Base-by-base conservation (phyloP, 2,113 vertebrate genomes). In the Cochlearius cochlearius region DNA sequence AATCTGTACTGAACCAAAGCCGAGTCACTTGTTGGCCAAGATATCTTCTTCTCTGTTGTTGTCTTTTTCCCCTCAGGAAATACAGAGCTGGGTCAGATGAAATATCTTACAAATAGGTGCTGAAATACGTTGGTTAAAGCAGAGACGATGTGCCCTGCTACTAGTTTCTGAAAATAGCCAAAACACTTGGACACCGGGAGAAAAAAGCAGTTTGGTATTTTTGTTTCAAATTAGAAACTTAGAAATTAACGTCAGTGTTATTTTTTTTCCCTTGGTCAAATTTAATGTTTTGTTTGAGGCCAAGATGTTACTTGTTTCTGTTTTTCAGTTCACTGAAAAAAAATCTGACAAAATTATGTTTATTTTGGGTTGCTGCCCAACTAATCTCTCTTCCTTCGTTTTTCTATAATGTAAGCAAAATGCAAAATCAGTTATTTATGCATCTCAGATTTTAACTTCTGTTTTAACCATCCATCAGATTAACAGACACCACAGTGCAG, bases 401-500 rank as follows among this genome's bases (percentile, higher is more conserved):
- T 94, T 85, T 68, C 56, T 75, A 19, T 76, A 90, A 45, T 23
- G 45, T 53, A 60, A 86, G 39, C 25, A 79, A 93, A 92, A 94
- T 39, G 45, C 62, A 85, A 75, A 93, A 93, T 91, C 81, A 58
- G 84, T 91, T 96, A 78, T 93, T 85, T 96, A 85, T 90, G 69
- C 69, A 66, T 87, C 69, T 96, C 53, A 49, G 49, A 62, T 75
- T 94, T 77, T 94, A 84, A 75, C 90, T 94, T 94, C 82, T 89
- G 90, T 84, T 94, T 88, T 72, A 89, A 56, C 56, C 36, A 71
- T 91, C 79, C 67, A 77, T 94, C 86, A 92, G 52, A 68, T 72
- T 71, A 86, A 63, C 60, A 38, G 68, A 49, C 53, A 53, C 29
- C 32, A 29, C 36, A 50, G 66, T 29, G 4, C 2, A 39, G 60